Percentiles rank a stretch among this genome's conserved stretches.
Evolutionary conservation across 2,113 vertebrate species (phyloP).

Genomic region (Pluvialis apricaria): DNA sequence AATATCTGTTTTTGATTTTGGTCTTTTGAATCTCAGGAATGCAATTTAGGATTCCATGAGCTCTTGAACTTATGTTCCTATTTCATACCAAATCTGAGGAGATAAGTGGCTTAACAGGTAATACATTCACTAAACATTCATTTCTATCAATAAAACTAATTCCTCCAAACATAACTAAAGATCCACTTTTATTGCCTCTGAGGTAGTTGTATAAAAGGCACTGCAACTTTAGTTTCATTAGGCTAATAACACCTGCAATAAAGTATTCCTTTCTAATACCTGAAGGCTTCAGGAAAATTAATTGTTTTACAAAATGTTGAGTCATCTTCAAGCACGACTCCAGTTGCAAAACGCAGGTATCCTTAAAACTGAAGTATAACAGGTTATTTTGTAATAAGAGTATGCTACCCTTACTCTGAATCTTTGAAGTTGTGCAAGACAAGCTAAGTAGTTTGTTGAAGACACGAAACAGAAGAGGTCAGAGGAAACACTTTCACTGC

Average conservation of each 20-base stretch:
- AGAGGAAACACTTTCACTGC: neutral
- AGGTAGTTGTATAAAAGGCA: neutral
- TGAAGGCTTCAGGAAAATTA: neutral
- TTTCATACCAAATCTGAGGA: neutral
- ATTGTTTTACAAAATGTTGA: neutral
- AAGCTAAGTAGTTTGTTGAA: neutral
- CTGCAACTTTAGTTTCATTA: neutral
- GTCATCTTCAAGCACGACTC: neutral
- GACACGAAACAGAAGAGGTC: neutral
- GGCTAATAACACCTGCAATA: neutral
- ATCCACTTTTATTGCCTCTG: neutral
- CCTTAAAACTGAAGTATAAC: neutral
- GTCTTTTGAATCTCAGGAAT: neutral
- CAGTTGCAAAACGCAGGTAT: neutral
- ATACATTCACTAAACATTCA: neutral
- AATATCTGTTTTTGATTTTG: neutral
- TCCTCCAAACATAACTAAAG: neutral
- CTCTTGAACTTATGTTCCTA: neutral
- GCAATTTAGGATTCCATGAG: neutral
- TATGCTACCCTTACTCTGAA: neutral
- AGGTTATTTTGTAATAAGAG: neutral
- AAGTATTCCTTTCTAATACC: neutral
- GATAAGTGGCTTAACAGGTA: neutral
- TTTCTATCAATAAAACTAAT: neutral
- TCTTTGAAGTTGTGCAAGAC: neutral